phyloP scores from a whole-genome alignment of 1,140 invertebrate genomes.

The Acarapis woodi region DNA sequence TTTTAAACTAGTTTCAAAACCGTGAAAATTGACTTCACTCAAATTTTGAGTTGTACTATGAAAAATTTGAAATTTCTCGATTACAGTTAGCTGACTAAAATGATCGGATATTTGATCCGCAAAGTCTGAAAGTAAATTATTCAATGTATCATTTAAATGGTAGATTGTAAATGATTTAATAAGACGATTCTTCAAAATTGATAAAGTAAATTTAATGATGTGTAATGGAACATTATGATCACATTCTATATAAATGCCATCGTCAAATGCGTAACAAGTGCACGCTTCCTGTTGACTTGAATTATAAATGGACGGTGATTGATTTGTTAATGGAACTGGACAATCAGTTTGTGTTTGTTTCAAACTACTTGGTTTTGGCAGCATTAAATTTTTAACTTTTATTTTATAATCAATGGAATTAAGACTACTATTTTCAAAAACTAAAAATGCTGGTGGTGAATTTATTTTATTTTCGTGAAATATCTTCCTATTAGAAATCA shows the following conservation, averaged over 20 bases:
- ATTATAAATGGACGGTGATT: too few species aligned
- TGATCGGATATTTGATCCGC: conserved; percentile 28
- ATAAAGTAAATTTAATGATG: conserved; percentile 26
- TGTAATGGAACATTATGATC: too few species aligned
- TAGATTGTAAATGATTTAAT: conserved; percentile 60
- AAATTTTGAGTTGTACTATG: conserved; percentile 43
- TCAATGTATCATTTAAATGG: conserved; percentile 42
- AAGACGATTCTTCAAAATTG: conserved; percentile 22
- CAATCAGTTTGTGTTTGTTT: too few species aligned
- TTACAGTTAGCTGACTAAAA: conserved; percentile 12
- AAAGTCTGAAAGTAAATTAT: conserved; percentile 31
- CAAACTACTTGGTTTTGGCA: too few species aligned
- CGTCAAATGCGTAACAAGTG: conserved; percentile 65
- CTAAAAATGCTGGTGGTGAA: too few species aligned
- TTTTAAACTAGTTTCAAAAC: conserved; percentile 39
- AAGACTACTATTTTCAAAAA: too few species aligned
- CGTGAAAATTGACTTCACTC: conserved; percentile 35
- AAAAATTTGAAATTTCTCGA: conserved; percentile 39
- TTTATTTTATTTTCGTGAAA: too few species aligned
- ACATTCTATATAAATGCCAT: conserved; percentile 62
- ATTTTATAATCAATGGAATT: too few species aligned
- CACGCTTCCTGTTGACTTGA: too few species aligned
- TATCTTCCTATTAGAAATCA: too few species aligned
- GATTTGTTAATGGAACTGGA: too few species aligned
- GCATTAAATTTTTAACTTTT: too few species aligned